Percentiles rank a stretch among this genome's conserved stretches.
These are phyloP conservation scores for Tenthredo amoena DNA, from an alignment of 2,888 invertebrate species.

Conservation along the genomic window DNA sequence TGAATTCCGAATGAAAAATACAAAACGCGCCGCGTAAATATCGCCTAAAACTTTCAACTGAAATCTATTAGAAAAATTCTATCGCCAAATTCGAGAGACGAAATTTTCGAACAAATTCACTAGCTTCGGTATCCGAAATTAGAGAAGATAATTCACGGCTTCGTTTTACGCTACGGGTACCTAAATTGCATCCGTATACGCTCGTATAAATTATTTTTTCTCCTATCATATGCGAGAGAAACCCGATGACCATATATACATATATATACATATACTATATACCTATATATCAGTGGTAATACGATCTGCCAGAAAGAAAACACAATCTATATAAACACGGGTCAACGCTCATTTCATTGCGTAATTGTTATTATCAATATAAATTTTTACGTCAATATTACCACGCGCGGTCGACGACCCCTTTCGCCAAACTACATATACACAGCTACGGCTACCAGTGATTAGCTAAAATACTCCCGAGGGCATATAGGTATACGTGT, in stretches of 20 bases:
- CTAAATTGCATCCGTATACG: not conserved
- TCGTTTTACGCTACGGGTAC: not conserved
- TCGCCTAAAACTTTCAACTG: not conserved
- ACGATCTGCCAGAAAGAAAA: slow-evolving; percentile 26
- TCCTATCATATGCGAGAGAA: not conserved
- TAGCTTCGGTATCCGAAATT: not conserved
- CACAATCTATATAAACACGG: slow-evolving; percentile 32
- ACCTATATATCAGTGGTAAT: no score
- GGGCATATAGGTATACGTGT: not conserved
- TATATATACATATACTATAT: no score
- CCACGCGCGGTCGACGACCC: slow-evolving; percentile 23
- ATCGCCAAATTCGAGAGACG: not conserved
- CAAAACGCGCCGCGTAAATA: not conserved
- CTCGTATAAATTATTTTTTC: not conserved
- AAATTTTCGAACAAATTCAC: not conserved
- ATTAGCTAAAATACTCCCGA: not conserved
- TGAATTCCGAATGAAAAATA: slow-evolving; percentile 24
- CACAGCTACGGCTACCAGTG: not conserved
- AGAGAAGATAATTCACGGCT: not conserved
- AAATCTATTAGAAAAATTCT: not conserved
- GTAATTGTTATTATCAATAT: slow-evolving; percentile 39
- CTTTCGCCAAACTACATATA: not conserved
- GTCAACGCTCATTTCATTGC: slow-evolving; percentile 42
- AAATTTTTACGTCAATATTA: slow-evolving; percentile 47
- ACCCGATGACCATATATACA: not conserved